A percentile compares a stretch with the other conserved stretches of the same genome.
phyloP scores from a whole-genome alignment of 2,888 invertebrate species.

The Dorcus parallelipipedus region DNA sequence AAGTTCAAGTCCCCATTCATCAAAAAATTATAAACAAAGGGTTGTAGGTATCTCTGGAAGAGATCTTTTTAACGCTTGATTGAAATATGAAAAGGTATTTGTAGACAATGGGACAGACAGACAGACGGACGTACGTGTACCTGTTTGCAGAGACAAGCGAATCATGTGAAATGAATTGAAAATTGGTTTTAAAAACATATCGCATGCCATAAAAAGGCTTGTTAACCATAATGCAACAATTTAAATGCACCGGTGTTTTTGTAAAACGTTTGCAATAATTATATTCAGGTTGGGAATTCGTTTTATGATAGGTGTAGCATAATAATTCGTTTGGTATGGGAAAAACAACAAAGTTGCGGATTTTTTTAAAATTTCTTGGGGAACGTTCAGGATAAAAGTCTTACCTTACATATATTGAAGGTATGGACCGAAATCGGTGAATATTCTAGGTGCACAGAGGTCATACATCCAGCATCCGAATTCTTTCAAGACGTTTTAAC shows the following conservation, averaged over 20 bases:
- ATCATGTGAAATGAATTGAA: not conserved
- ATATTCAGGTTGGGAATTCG: not conserved
- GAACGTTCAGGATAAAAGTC: slow-evolving; percentile 5
- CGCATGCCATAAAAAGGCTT: not conserved
- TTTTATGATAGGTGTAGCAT: not conserved
- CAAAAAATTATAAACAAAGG: no score
- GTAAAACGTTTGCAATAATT: not conserved
- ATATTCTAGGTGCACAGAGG: slow-evolving; percentile 17
- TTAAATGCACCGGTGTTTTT: slow-evolving; percentile 1
- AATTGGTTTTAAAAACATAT: not conserved
- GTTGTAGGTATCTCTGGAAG: no score
- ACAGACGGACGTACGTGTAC: not conserved
- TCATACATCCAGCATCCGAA: slow-evolving; percentile 22
- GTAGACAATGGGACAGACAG: not conserved
- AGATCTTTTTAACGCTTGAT: no score
- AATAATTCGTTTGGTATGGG: not conserved
- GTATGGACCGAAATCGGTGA: slow-evolving; percentile 7
- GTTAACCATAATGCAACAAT: not conserved
- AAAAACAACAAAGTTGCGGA: no score
- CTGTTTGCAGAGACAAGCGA: not conserved
- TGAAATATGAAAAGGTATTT: not conserved
- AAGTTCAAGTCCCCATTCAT: no score
- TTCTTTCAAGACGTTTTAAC: slow-evolving; percentile 15
- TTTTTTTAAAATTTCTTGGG: no score
- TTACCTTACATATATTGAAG: slow-evolving; percentile 21